These are phyloP conservation scores for Calameuta filiformis DNA, from an alignment of 2,888 invertebrate genomes.

Conservation along the genomic window DNA sequence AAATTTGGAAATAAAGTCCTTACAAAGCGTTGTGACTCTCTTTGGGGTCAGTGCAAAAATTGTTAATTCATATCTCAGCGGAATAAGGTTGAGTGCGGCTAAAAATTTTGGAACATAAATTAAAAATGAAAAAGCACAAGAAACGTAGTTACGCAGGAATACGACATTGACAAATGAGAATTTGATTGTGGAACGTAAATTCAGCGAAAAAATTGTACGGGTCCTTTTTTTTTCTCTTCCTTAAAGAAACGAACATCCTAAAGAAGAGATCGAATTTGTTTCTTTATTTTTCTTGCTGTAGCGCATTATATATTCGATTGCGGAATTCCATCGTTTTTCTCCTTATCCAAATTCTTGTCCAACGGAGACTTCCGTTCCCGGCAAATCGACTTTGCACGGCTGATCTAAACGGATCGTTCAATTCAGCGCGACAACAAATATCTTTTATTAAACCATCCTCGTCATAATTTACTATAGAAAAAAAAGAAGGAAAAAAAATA, in stretches of 20 bases:
- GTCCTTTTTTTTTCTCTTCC: background rate
- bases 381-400: background rate
- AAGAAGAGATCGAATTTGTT: background rate
- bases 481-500: slow-evolving; percentile 1
- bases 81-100: background rate
- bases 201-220: background rate
- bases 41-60: background rate
- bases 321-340: background rate
- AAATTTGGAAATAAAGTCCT: background rate
- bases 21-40: background rate
- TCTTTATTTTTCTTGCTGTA: background rate
- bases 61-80: background rate
- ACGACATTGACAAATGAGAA: background rate
- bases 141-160: background rate
- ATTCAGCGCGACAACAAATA: background rate
- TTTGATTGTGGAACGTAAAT: background rate
- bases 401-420: background rate
- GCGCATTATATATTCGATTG: background rate
- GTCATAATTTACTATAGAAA: slow-evolving; percentile 24
- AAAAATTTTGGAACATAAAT: background rate
- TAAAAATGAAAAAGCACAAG: background rate
- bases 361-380: background rate
- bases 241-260: background rate
- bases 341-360: background rate
- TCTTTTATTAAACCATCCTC: slow-evolving; percentile 5